phyloP scores from a whole-genome alignment of 2,888 invertebrate species.

The Limnephilus auricula region DNA sequence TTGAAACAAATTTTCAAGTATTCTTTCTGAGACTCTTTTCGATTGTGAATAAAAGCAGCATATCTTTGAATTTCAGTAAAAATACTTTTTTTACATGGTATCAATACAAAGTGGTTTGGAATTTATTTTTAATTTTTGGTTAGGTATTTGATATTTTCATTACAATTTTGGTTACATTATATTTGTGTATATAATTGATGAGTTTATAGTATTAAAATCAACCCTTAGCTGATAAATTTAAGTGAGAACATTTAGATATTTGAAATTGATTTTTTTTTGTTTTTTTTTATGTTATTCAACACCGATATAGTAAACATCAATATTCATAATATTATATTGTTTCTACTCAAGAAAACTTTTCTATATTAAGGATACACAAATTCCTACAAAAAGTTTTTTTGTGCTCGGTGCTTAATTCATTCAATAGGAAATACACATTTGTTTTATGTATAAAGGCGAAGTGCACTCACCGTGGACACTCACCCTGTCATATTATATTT shows the following conservation, averaged over 20 bases:
- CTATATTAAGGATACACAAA: neutral
- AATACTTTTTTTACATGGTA: neutral
- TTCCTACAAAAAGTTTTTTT: neutral
- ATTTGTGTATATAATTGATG: neutral
- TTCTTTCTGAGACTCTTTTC: neutral
- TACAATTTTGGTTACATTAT: conserved; percentile 2
- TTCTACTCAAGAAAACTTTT: neutral
- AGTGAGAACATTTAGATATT: neutral
- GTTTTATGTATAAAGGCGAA: neutral
- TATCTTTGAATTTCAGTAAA: neutral
- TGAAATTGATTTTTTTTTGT: neutral
- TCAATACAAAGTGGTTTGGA: neutral
- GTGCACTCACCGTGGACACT: too few relatives aligned
- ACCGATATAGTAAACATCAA: neutral
- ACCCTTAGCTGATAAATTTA: conserved; percentile 2
- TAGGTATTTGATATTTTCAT: neutral
- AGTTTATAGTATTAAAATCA: neutral
- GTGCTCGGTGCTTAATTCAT: neutral
- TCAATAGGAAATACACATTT: neutral
- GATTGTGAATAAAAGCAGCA: neutral
- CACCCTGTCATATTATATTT: too few relatives aligned
- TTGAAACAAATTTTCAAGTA: neutral
- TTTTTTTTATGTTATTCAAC: neutral
- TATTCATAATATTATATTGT: neutral
- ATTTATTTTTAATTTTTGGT: neutral